Base-by-base conservation (phyloP, 2,113 vertebrate genomes). In the Callocephalon fimbriatum region DNA sequence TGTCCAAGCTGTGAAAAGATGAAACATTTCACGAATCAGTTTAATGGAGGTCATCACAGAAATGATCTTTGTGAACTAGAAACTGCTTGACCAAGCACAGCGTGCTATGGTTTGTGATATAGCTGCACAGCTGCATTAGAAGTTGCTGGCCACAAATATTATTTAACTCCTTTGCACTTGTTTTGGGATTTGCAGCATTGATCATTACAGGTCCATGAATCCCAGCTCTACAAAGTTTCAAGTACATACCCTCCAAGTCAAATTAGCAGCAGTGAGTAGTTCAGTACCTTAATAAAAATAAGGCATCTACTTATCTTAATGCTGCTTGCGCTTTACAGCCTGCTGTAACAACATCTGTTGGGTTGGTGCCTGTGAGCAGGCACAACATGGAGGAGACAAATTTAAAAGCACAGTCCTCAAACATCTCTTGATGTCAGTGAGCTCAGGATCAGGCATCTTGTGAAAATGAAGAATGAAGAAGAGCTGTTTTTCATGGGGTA, bases 11-110 rank as follows among this genome's bases (percentile, higher is more conserved):
- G 62, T 38, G 73, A 96, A 97, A 95, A 68, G 59, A 94, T 88
- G 87, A 80, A 94, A 86, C 50, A 65, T 94, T 95, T 80, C 54
- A 97, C 65, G 63, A 96, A 94, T 96, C 77, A 84, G 32, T 91
- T 81, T 89, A 89, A 91, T 90, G 86, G 47, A 96, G 63, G 75
- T 92, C 80, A 75, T 77, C 42, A 78, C 1, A 91, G 75, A 86
- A 96, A 95, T 89, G 23, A 81, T 83, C 68, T 67, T 54, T 67
- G 42, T 78, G 83, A 93, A 59, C 72, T 86, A 96, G 85, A 95
- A 95, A 78, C 37, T 77, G 26, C n/a, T 47, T 91, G 79, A 62
- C 38, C 65, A 84, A 81, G 83, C 65, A 84, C 1, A 0, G 21
- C 56, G 47, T 51, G 26, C 44, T 90, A 27, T 32, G 25, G 67